Evolutionary conservation across 2,113 vertebrate species (phyloP).

Genomic region (Canis aureus): DNA sequence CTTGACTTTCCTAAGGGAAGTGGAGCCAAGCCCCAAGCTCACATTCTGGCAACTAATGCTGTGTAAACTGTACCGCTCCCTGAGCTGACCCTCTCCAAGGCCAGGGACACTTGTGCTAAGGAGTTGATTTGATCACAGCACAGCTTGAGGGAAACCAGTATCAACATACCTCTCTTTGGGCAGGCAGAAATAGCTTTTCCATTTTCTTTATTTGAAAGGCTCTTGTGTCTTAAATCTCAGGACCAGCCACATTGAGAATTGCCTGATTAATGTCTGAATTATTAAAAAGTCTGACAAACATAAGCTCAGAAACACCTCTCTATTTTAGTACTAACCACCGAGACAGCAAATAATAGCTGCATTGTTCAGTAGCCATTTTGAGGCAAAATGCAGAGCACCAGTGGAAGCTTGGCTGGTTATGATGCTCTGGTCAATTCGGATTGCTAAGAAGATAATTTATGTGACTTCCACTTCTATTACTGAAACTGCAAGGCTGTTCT

Average conservation of each 20-base stretch:
- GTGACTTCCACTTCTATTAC: not conserved
- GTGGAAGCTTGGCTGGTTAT: slow-evolving; percentile 41
- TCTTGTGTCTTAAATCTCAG: slow-evolving; percentile 66
- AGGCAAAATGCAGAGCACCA: not conserved
- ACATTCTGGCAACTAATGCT: slow-evolving; percentile 33
- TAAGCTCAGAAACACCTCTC: slow-evolving; percentile 13
- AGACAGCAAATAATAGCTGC: not conserved
- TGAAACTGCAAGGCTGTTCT: not conserved
- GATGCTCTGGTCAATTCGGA: slow-evolving; percentile 14
- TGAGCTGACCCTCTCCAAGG: slow-evolving; percentile 24
- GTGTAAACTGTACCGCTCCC: not conserved
- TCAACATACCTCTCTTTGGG: not conserved
- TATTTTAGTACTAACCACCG: slow-evolving; percentile 35
- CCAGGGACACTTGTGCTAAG: not conserved
- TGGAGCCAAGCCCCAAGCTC: not conserved
- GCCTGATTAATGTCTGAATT: not conserved
- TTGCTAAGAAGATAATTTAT: slow-evolving; percentile 54
- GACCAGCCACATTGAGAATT: slow-evolving; percentile 38
- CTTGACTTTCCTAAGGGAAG: not conserved
- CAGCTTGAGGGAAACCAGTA: slow-evolving; percentile 32
- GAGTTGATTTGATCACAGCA: slow-evolving; percentile 15
- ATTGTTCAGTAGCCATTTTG: not conserved
- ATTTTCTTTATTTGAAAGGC: slow-evolving; percentile 43
- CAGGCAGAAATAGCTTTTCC: slow-evolving; percentile 18
- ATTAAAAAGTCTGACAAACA: slow-evolving; percentile 41